Evolutionary conservation across 2,797 vertebrate genomes (phyloP), one percentile per base, ranked within the genome.

Genomic region (Stomatorhinus walkeri): DNA sequence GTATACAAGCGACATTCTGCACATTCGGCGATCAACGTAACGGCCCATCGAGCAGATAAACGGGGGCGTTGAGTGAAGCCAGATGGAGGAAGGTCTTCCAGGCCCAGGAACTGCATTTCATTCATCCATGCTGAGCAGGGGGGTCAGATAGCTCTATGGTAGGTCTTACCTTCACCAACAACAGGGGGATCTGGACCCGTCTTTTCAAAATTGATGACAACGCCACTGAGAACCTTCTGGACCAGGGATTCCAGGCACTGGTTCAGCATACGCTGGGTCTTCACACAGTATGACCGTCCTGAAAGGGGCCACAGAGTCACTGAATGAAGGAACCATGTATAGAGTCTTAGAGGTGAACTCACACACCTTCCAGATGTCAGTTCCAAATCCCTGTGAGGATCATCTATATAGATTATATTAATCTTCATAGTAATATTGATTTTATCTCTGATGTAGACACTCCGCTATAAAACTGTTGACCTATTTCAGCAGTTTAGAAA

Each of bases 241-340:
- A 96, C 96, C 90, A 97, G 93, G 89, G 96, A 96, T 90, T 97
- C 96, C 92, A 97, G 95, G 92, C 96, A 97, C 0, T 97, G 96
- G 90, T 96, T 96, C 93, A 97, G 94, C 96, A 97, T 93, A 94
- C 98, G 96, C 91, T 98, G 98, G 24, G 97, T 98, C 91, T 97
- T 95, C 90, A 99, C 97, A 1, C 98, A 99, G 93, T 99, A 99
- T 0, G 98, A 99, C 88, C 97, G 97, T 85, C 98, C 98, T 97
- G 4, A 0, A n/a, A 87, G 51, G 88, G 88, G 88, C 36, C 76
- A 79, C 36, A 79, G 72, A 90, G 89, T 36, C 40, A 43, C 0
- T 51, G 36, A 48, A 22, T 51, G 46, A 84, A 14, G 43, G 22
- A 49, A 51, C 43, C 81, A 85, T 1, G 12, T 12, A 10, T 40